Base-by-base conservation (phyloP, 1,140 invertebrate species). In the Piezodorus guildinii region DNA sequence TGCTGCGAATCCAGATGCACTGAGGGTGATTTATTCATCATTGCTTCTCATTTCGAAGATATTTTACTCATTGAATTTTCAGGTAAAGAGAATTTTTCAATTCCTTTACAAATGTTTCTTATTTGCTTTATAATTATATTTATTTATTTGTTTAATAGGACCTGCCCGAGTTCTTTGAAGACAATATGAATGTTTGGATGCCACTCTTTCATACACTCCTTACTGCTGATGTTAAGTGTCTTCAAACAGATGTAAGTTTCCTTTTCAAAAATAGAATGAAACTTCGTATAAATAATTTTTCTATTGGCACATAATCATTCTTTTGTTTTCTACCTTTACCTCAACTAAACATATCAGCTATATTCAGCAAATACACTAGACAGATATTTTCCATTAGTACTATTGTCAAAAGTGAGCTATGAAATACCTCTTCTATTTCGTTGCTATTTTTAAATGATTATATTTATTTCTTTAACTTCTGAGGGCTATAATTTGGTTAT, bases 91-190 rank as follows among this genome's bases (percentile, higher is more conserved):
- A 62, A 30, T 58, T 45, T 59, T 58, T 56, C n/a, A n/a, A n/a
- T n/a, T n/a, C n/a, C 49, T 63, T 61, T 60, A 16, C n/a, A 15
- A 8, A 21, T 52, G 49, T 16, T 21, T 16, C 23, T 52, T 10
- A 49, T 49, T 65, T 39, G 6, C 6, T 8, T 10, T 10, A 39
- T 10, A 39, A 39, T 12, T 10, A 39, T 39, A 5, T 69, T 56
- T 66, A 49, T 10, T 19, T 23, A 43, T 65, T 34, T n/a, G 17
- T 51, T 60, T 73, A 71, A 1, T 67, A 88, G 81, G 96, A 99
- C 78, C 77, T 99, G 67, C 95, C 96, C 0, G 95, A 98, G 78
- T 96, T 92, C 79, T 98, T 98, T 78, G 95, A 98, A 76, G 96
- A 99, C 72, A 94, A 97, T 72, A 96, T 98, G 86, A 77, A 79